These are phyloP conservation scores for Prietella phreatophila DNA, from an alignment of 2,113 vertebrate species.

Conservation along the genomic window DNA sequence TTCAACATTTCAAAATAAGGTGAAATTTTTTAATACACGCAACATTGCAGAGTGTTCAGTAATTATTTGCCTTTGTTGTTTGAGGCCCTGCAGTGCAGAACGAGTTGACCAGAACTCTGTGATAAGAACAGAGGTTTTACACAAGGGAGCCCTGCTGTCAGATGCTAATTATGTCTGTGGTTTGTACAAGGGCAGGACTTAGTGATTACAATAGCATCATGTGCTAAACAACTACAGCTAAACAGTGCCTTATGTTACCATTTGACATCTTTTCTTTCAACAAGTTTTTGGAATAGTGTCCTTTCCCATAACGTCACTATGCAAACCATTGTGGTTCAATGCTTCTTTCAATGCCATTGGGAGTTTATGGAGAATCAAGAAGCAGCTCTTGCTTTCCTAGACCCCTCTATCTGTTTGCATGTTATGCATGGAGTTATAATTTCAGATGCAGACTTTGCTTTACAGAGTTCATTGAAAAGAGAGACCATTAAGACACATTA, in stretches of 20 bases:
- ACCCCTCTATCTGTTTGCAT: constrained; percentile 51
- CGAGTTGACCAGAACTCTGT: constrained; percentile 11
- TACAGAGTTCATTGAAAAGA: constrained; percentile 52
- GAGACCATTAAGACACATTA: constrained; percentile 59
- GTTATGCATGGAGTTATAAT: constrained; percentile 60
- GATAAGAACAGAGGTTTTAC: not conserved
- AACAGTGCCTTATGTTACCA: not conserved
- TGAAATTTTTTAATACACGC: too few species aligned
- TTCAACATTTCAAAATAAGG: not conserved
- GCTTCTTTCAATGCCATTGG: constrained; percentile 59
- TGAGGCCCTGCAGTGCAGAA: not conserved
- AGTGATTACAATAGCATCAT: not conserved
- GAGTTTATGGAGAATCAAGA: constrained; percentile 25
- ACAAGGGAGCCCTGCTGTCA: constrained; percentile 2
- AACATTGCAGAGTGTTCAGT: not conserved
- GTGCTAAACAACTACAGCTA: not conserved
- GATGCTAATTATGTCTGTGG: constrained; percentile 24
- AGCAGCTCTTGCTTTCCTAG: constrained; percentile 48
- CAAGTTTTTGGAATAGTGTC: constrained; percentile 4
- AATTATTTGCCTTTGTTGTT: not conserved
- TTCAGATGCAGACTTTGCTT: constrained; percentile 63
- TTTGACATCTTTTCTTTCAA: constrained; percentile 31
- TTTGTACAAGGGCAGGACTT: constrained; percentile 5
- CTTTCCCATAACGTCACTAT: constrained; percentile 32
- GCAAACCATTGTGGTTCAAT: constrained; percentile 27